Evolutionary conservation across 2,888 invertebrate species (phyloP).

Genomic region (Panopea generosa): DNA sequence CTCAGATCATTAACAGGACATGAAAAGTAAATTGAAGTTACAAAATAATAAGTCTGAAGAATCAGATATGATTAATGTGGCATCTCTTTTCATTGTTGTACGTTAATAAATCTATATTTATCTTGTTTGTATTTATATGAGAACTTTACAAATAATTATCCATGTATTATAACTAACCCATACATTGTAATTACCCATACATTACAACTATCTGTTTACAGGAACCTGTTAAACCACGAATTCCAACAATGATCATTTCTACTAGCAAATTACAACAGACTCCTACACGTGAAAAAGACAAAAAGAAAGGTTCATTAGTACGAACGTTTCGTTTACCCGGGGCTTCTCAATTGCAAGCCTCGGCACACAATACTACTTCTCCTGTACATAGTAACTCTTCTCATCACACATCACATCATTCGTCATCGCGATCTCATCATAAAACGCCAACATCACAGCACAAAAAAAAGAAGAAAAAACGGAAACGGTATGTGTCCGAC

Average conservation of each 20-base stretch:
- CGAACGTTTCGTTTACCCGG: conserved; percentile 60
- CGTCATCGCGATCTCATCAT: conserved; percentile 49
- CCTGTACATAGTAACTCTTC: conserved; percentile 54
- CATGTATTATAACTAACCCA: too few species aligned
- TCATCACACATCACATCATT: conserved; percentile 33
- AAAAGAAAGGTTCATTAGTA: conserved; percentile 59
- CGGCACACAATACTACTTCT: conserved; percentile 43
- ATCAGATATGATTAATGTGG: too few species aligned
- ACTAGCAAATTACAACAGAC: conserved; percentile 60
- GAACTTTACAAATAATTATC: too few species aligned
- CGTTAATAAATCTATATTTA: too few species aligned
- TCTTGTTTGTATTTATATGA: too few species aligned
- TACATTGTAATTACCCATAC: too few species aligned
- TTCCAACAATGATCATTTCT: conserved; percentile 59
- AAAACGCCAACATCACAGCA: conserved; percentile 54
- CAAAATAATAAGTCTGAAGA: too few species aligned
- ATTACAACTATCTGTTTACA: too few species aligned
- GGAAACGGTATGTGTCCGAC: conserved; percentile 74
- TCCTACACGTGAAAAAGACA: conserved; percentile 53
- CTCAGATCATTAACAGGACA: too few species aligned
- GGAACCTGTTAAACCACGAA: conserved; percentile 52
- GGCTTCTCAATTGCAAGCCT: conserved; percentile 59
- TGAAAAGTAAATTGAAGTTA: too few species aligned
- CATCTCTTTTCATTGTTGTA: too few species aligned
- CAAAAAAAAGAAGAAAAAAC: conserved; percentile 77